These are phyloP conservation scores for Rutpela maculata DNA, from an alignment of 2,888 invertebrate genomes.

Conservation along the genomic window DNA sequence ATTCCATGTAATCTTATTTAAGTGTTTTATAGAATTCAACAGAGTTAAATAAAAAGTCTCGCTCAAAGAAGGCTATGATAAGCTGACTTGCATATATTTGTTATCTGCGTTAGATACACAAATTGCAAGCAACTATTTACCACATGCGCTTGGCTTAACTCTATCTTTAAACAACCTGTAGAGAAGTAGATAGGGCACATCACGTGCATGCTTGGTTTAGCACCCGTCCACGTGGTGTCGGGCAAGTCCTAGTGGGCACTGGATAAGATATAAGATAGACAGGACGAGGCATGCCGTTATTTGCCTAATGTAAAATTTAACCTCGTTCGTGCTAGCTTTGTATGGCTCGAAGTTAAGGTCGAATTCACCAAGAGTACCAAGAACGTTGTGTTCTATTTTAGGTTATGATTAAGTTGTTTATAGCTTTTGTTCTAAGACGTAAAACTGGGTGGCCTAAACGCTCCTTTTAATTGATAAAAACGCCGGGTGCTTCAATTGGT, in stretches of 20 bases:
- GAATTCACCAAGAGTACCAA: constrained; percentile 29
- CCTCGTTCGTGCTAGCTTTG: constrained; percentile 48
- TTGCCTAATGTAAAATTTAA: constrained; percentile 22
- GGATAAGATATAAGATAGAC: constrained; percentile 3
- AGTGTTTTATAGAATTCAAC: neutral
- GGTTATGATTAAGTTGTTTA: constrained; percentile 54
- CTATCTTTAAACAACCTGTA: constrained; percentile 24
- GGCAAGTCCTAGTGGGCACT: constrained; percentile 18
- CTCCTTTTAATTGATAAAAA: constrained; percentile 5
- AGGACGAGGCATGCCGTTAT: constrained; percentile 8
- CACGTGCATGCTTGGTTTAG: constrained; percentile 24
- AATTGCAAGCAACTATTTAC: constrained; percentile 22
- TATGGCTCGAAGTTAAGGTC: constrained; percentile 53
- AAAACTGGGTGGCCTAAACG: neutral
- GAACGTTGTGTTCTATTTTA: constrained; percentile 55
- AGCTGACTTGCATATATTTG: constrained; percentile 6
- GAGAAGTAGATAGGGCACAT: constrained; percentile 24
- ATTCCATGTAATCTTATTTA: neutral
- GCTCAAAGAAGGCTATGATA: neutral
- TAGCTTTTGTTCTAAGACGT: constrained; percentile 7
- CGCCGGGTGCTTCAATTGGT: neutral
- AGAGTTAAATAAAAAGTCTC: neutral
- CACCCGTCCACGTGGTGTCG: constrained; percentile 26
- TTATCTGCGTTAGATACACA: constrained; percentile 7
- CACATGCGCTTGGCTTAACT: constrained; percentile 10